Evolutionary conservation across 2,888 invertebrate genomes (phyloP).

Genomic region (Chironomus tentans): DNA sequence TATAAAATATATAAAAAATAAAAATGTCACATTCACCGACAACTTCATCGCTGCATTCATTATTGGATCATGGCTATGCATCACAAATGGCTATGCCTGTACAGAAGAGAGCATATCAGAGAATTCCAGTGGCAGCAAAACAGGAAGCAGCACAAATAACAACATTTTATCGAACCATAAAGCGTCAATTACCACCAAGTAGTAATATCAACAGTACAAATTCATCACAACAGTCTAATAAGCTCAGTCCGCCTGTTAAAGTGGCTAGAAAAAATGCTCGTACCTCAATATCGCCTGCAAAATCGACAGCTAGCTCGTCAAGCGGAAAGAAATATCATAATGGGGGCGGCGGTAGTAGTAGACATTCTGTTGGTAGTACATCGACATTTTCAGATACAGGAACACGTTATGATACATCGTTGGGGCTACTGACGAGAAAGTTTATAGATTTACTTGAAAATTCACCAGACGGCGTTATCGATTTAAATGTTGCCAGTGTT

Average conservation of each 20-base stretch:
- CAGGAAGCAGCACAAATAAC: constrained; percentile 25
- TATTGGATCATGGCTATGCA: constrained; percentile 24
- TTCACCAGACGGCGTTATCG: constrained; percentile 82
- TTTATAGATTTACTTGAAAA: constrained; percentile 83
- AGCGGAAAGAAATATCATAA: constrained; percentile 10
- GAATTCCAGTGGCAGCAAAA: constrained; percentile 20
- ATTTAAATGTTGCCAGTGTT: constrained; percentile 81
- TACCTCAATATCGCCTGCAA: constrained; percentile 20
- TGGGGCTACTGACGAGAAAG: constrained; percentile 90
- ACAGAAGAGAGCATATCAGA: constrained; percentile 19
- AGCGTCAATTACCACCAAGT: constrained; percentile 26
- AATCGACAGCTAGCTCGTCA: constrained; percentile 12
- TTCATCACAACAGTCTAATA: background rate
- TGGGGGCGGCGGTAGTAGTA: background rate
- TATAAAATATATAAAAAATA: background rate
- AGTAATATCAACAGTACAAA: constrained; percentile 13
- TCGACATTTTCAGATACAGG: constrained; percentile 14
- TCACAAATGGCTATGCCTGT: constrained; percentile 18
- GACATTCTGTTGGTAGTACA: constrained; percentile 7
- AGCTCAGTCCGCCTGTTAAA: background rate
- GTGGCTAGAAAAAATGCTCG: constrained; percentile 15
- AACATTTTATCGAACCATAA: constrained; percentile 23
- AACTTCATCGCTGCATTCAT: background rate
- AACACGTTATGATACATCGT: constrained; percentile 72
- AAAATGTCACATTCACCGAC: constrained; percentile 22